Evolutionary conservation across 2,888 invertebrate genomes (phyloP), one percentile per base, ranked within the genome.

Genomic region (Caenorhabditis sp.): DNA sequence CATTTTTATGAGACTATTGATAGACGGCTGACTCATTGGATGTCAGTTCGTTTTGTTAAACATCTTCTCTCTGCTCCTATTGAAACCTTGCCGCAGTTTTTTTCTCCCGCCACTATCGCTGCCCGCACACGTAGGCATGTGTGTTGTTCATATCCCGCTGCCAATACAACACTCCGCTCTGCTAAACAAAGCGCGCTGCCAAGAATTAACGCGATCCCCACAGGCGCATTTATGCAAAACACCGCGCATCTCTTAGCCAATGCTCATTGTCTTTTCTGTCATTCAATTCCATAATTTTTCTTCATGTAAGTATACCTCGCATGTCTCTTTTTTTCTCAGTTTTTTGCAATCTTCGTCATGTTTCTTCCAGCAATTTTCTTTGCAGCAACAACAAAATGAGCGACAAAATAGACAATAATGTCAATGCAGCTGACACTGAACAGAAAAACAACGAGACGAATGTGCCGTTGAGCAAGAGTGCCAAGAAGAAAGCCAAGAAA

Each of bases 401-500:
- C 51, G 51, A 37, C 28, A 47, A 58, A 24, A 11, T 50, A 2
- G 72, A 55, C 35, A 50, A 65, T 37, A 55, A 40, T 15, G 18
- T 44, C 11, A 32, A 18, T 50, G 18, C 28, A n/a, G 0, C 18
- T 2, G 22, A 13, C 4, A 37, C 11, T 26, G 22, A 60, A 22
- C 20, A n/a, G 8, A 50, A 22, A 22, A 20, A 58, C 18, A 26
- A 24, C 40, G 70, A 60, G 28, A 24, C 47, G n/a, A 56, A 62
- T 18, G 53, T 9, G 1, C 20, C 50, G 13, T 15, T 74, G 72
- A 74, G 76, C 53, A 76, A 61, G 51, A 58, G 76, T 28, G 67
- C 67, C 15, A 76, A 76, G 44, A 76, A 53, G 40, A 60, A 55
- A 44, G 76, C 76, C n/a, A 76, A 76, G 24, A 76, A 76, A 11